A percentile compares a stretch with the other conserved stretches of the same genome.
Conservation (phyloP, 2,797 vertebrate genomes). For the Eurystomus glaucurus region DNA sequence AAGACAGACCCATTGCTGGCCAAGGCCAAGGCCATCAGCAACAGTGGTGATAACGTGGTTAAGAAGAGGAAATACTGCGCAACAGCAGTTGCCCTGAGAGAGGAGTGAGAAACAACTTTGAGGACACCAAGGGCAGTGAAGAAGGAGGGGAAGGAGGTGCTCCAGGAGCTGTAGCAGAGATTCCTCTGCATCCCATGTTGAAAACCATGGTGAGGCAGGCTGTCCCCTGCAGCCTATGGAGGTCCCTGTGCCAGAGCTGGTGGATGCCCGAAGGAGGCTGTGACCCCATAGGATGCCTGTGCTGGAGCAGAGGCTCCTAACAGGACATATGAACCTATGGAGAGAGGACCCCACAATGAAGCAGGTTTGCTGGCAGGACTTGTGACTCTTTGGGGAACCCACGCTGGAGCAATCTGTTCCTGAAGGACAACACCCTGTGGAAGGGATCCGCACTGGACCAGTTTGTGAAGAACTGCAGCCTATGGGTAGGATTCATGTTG, state of each 20-base stretch:
- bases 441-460: not conserved
- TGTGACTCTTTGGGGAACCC: no score
- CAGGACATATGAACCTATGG: not conserved
- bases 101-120: not conserved
- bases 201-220: not conserved
- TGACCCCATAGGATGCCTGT: not conserved
- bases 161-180: not conserved
- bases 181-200: not conserved
- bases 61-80: not conserved
- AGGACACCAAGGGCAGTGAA: not conserved
- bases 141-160: not conserved
- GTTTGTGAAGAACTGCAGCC: not conserved
- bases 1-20: not conserved
- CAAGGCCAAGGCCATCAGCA: not conserved
- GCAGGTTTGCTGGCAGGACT: not conserved
- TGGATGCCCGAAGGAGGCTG: not conserved
- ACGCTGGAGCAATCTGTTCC: not conserved
- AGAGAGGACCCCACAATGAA: not conserved
- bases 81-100: not conserved
- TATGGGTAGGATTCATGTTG: no score
- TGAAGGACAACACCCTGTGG: not conserved
- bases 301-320: not conserved
- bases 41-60: accelerated
- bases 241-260: no score
- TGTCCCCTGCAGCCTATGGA: not conserved